These are phyloP conservation scores for Amitus sp. DNA, from an alignment of 2,888 invertebrate species.

Conservation along the genomic window DNA sequence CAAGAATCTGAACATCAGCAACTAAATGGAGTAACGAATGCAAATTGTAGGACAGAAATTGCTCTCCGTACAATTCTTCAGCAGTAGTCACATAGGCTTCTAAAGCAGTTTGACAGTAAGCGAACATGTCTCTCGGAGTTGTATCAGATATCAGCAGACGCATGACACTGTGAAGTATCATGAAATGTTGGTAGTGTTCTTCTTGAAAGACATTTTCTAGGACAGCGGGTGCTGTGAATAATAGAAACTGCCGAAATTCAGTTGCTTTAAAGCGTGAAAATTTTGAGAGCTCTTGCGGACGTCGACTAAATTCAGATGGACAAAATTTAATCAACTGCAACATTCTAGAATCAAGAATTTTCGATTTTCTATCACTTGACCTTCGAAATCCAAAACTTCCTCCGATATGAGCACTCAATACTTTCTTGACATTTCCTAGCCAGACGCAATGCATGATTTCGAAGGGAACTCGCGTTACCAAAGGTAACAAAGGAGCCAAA, in stretches of 20 bases:
- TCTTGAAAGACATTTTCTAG: conserved; percentile 12
- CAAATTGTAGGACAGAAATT: conserved; percentile 18
- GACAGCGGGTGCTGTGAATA: conserved; percentile 18
- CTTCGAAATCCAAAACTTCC: conserved; percentile 14
- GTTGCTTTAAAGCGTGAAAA: conserved; percentile 16
- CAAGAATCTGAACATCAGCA: conserved; percentile 18
- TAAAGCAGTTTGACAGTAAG: conserved; percentile 4
- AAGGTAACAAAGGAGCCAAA: conserved; percentile 5
- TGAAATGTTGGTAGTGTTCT: conserved; percentile 14
- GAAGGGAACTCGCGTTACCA: conserved; percentile 10
- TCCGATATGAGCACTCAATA: conserved; percentile 8
- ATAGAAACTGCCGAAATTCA: conserved; percentile 18
- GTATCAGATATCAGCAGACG: conserved; percentile 14
- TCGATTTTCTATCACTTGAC: conserved; percentile 8
- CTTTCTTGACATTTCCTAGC: conserved; percentile 14
- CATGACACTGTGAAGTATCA: conserved; percentile 19
- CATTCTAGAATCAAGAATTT: conserved; percentile 16
- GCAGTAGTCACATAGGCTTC: conserved; percentile 15
- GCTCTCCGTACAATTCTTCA: conserved; percentile 10
- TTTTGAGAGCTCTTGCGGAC: conserved; percentile 1
- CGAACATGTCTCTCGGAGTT: not conserved
- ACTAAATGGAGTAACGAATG: conserved; percentile 18
- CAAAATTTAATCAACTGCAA: not conserved
- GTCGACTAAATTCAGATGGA: conserved; percentile 21
- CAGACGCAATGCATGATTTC: conserved; percentile 10